Conservation (phyloP, 2,888 invertebrate genomes). For the Diarsia mendica region DNA sequence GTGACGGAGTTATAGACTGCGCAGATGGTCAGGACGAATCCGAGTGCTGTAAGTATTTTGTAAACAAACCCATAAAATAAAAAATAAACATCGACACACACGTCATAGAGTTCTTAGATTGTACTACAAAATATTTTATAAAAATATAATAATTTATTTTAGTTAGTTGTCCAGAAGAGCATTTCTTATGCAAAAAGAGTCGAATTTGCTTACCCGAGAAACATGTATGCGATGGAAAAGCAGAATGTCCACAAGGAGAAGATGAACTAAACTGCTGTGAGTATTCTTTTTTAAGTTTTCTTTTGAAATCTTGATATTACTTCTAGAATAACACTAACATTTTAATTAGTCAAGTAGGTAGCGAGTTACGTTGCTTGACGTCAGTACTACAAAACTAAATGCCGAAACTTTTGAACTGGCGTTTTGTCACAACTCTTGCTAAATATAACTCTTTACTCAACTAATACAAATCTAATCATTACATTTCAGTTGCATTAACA, state of each 20-base stretch:
- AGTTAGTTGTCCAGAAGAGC: conserved; percentile 90
- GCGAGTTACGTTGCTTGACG: background rate
- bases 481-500: conserved; percentile 91
- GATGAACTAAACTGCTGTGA: conserved; percentile 95
- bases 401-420: background rate
- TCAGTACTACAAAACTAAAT: background rate
- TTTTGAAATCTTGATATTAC: background rate
- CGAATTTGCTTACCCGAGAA: conserved; percentile 91
- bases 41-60: conserved; percentile 91
- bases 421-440: too few relatives aligned
- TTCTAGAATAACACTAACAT: background rate
- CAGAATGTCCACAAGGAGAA: conserved; percentile 93
- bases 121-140: background rate
- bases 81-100: too few relatives aligned
- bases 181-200: conserved; percentile 92
- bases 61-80: too few relatives aligned
- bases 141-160: conserved; percentile 52
- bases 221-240: conserved; percentile 91
- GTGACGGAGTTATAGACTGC: conserved; percentile 94
- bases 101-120: too few relatives aligned
- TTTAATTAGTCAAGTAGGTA: background rate
- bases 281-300: conserved; percentile 70
- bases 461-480: background rate
- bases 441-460: background rate
- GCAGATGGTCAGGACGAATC: conserved; percentile 93